Evolutionary conservation across 2,888 invertebrate genomes (phyloP).

Genomic region (Adelphocoris suturalis): DNA sequence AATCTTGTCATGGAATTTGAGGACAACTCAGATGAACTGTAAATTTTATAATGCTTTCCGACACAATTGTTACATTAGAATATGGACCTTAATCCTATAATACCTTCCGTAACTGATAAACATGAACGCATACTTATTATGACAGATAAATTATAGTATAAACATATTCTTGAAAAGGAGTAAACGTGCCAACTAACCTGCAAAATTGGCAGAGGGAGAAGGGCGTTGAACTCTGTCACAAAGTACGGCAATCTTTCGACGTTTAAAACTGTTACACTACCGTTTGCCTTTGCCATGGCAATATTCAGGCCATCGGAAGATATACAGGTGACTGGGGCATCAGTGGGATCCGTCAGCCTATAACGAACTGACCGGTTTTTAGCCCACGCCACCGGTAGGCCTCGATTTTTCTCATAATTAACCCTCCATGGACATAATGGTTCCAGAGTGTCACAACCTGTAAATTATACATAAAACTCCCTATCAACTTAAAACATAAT

Average conservation of each 20-base stretch:
- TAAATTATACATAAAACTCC: background rate
- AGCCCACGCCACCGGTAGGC: constrained; percentile 71
- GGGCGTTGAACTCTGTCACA: constrained; percentile 38
- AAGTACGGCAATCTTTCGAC: constrained; percentile 69
- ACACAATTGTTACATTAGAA: too few relatives aligned
- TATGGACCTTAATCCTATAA: too few relatives aligned
- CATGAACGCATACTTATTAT: too few relatives aligned
- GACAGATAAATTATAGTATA: too few relatives aligned
- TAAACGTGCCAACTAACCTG: constrained; percentile 37
- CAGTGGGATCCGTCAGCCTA: constrained; percentile 58
- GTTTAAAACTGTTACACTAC: constrained; percentile 68
- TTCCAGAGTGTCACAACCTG: constrained; percentile 51
- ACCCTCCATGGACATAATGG: constrained; percentile 69
- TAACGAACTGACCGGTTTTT: constrained; percentile 63
- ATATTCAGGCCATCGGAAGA: constrained; percentile 66
- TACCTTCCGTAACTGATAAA: too few relatives aligned
- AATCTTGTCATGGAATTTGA: too few relatives aligned
- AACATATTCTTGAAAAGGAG: too few relatives aligned
- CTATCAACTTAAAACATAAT: too few relatives aligned
- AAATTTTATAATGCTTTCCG: too few relatives aligned
- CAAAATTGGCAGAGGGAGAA: constrained; percentile 60
- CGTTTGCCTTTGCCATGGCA: constrained; percentile 67
- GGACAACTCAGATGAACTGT: too few relatives aligned
- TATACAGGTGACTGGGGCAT: constrained; percentile 62
- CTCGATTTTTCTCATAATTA: constrained; percentile 68